These are phyloP conservation scores for Sparidentex hasta DNA, from an alignment of 2,797 vertebrate species.

Conservation along the genomic window DNA sequence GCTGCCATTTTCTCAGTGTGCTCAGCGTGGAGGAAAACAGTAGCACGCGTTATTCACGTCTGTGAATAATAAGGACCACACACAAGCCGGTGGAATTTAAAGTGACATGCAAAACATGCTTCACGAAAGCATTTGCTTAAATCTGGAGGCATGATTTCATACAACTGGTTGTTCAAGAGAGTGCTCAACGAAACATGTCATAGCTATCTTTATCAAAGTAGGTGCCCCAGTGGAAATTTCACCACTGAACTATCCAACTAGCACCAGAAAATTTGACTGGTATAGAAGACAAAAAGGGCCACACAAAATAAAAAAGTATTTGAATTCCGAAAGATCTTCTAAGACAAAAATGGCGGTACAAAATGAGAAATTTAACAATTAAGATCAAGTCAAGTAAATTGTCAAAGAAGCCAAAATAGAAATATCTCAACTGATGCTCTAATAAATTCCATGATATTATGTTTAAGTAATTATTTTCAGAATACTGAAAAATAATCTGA, in stretches of 20 bases:
- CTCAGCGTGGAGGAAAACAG: not conserved
- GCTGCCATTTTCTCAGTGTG: conserved; percentile 43
- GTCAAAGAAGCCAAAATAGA: too few relatives aligned
- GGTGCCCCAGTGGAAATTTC: not conserved
- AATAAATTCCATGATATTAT: too few relatives aligned
- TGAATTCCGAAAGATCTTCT: not conserved
- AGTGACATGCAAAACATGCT: conserved; percentile 15
- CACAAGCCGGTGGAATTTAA: conserved; percentile 23
- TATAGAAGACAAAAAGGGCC: not conserved
- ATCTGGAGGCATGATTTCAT: conserved; percentile 8
- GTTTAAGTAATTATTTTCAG: not conserved
- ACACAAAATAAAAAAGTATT: not conserved
- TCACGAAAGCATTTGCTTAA: conserved; percentile 3
- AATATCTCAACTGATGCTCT: too few relatives aligned
- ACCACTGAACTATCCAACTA: conserved; percentile 6
- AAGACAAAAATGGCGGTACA: not conserved
- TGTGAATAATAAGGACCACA: conserved; percentile 38
- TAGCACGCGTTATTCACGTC: conserved; percentile 31
- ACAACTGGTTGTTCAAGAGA: not conserved
- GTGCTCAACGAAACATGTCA: conserved; percentile 5
- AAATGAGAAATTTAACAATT: not conserved
- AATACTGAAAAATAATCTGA: not conserved
- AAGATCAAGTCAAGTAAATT: not conserved
- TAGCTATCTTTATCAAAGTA: conserved; percentile 2
- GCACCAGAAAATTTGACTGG: not conserved